Evolutionary conservation across 2,797 vertebrate genomes (phyloP).

Genomic region (Catamblyrhynchus diadema): DNA sequence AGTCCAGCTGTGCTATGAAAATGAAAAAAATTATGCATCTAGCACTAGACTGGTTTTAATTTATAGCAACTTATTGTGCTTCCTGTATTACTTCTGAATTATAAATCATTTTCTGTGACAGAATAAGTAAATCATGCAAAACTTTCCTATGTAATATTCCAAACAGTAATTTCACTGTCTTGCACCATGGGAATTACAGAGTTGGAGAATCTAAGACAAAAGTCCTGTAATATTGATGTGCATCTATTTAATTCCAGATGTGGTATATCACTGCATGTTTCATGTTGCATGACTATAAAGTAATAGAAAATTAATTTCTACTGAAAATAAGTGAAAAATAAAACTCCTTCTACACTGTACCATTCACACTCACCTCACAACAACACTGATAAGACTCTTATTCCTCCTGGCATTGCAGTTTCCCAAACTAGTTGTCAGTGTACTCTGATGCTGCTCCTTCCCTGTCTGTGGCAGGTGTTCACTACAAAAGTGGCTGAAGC

Average conservation of each 20-base stretch:
- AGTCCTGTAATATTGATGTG: background rate
- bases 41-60: background rate
- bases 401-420: background rate
- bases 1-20: background rate
- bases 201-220: background rate
- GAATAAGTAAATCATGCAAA: constrained; percentile 1
- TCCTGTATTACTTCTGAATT: constrained; percentile 7
- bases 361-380: background rate
- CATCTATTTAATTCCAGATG: background rate
- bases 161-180: background rate
- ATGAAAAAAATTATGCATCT: background rate
- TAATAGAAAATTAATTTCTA: background rate
- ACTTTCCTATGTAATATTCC: background rate
- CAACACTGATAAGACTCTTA: background rate
- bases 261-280: background rate
- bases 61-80: background rate
- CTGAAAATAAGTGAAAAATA: background rate
- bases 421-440: background rate
- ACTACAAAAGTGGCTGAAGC: background rate
- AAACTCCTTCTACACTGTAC: background rate
- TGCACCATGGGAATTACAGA: background rate
- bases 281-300: background rate
- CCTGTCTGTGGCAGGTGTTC: background rate
- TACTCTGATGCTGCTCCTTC: background rate
- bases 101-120: background rate